These are phyloP conservation scores for Arion vulgaris DNA, from an alignment of 1,140 invertebrate species.

Conservation along the genomic window DNA sequence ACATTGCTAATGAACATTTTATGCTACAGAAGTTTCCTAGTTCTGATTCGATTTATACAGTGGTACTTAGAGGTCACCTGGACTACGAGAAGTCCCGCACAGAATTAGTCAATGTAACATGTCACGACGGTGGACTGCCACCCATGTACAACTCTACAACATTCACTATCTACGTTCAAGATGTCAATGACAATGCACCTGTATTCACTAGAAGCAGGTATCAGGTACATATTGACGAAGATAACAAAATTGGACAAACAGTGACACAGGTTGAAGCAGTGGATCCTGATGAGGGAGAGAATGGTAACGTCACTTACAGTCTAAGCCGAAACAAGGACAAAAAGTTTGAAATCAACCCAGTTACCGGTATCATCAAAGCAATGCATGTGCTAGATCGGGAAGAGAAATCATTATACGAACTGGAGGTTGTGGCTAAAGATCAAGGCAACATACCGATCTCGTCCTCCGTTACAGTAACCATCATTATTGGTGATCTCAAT, in stretches of 20 bases:
- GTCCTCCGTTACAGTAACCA: constrained; percentile 51
- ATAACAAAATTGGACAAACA: constrained; percentile 87
- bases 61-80: constrained; percentile 46
- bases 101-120: constrained; percentile 71
- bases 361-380: constrained; percentile 55
- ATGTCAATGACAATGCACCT: constrained; percentile 70
- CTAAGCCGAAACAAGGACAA: constrained; percentile 80
- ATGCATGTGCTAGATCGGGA: constrained; percentile 57
- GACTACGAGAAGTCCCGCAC: constrained; percentile 56
- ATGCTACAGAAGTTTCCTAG: constrained; percentile 53
- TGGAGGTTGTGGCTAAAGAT: constrained; percentile 56
- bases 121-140: constrained; percentile 79
- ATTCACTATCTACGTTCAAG: constrained; percentile 88
- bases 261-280: constrained; percentile 84
- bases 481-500: constrained; percentile 44
- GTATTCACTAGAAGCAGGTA: constrained; percentile 72
- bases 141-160: constrained; percentile 86
- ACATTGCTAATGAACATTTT: constrained; percentile 53
- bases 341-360: constrained; percentile 54
- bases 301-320: constrained; percentile 77
- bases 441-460: constrained; percentile 73
- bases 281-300: constrained; percentile 64
- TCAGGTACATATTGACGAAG: constrained; percentile 84
- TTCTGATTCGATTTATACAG: constrained; percentile 54
- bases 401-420: constrained; percentile 45